phyloP scores from a whole-genome alignment of 2,113 vertebrate species.

The Ictalurus punctatus region DNA sequence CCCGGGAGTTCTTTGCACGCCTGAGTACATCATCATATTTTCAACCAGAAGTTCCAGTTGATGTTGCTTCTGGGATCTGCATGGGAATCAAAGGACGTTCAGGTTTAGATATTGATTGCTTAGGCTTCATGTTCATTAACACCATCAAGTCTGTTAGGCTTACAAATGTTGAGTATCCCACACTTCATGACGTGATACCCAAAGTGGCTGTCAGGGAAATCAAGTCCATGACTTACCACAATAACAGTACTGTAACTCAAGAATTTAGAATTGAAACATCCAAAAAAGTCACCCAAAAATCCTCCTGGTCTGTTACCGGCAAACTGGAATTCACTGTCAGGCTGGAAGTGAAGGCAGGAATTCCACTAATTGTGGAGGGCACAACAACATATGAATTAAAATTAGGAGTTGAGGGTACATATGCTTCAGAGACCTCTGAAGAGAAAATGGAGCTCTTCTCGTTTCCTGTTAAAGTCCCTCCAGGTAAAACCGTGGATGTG shows the following conservation, averaged over 20 bases:
- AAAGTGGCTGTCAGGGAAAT: constrained; percentile 27
- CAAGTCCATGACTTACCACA: constrained; percentile 33
- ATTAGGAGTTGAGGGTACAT: background rate
- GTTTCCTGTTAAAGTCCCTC: constrained; percentile 5
- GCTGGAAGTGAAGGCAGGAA: constrained; percentile 36
- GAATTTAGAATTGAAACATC: constrained; percentile 21
- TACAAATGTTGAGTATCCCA: constrained; percentile 41
- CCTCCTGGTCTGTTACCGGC: constrained; percentile 44
- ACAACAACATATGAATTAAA: background rate
- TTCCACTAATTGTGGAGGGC: constrained; percentile 18
- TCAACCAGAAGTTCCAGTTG: constrained; percentile 38
- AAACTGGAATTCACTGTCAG: background rate
- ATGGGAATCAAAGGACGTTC: constrained; percentile 39
- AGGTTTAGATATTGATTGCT: constrained; percentile 23
- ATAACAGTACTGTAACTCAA: background rate
- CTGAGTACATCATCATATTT: background rate
- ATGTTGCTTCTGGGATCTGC: constrained; percentile 53
- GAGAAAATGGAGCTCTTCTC: constrained; percentile 28
- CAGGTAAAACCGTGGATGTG: constrained; percentile 31
- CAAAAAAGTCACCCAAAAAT: constrained; percentile 40
- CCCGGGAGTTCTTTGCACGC: constrained; percentile 28
- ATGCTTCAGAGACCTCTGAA: background rate
- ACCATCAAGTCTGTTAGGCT: constrained; percentile 40
- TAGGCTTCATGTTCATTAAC: constrained; percentile 56
- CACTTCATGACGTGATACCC: constrained; percentile 23